A percentile compares a stretch with the other conserved stretches of the same genome.
These are phyloP conservation scores for Petrocephalus sullivani DNA, from an alignment of 2,797 vertebrate genomes.

Conservation along the genomic window DNA sequence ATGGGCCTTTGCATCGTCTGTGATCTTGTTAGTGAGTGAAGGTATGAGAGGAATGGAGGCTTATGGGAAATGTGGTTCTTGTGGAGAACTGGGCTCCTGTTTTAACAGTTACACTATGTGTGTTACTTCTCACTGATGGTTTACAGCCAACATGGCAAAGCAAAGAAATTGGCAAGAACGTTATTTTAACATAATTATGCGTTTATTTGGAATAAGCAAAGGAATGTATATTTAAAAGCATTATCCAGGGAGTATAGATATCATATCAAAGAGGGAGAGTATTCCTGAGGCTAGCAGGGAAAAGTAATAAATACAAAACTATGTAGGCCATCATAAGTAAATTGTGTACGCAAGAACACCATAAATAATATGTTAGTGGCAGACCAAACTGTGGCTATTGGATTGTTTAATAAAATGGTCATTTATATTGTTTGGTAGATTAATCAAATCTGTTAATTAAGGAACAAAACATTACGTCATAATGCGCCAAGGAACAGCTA, in stretches of 20 bases:
- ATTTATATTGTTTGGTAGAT: not conserved
- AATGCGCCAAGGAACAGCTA: not conserved
- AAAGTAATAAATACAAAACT: not conserved
- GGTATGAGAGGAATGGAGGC: not conserved
- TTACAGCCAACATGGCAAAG: not conserved
- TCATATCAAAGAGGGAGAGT: not conserved
- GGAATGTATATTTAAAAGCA: not conserved
- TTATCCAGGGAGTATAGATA: not conserved
- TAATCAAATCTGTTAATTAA: not conserved
- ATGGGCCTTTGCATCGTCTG: not conserved
- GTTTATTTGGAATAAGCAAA: not conserved
- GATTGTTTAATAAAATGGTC: not conserved
- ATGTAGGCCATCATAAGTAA: not conserved
- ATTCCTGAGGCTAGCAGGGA: not conserved
- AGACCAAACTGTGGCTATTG: not conserved
- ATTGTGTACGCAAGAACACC: not conserved
- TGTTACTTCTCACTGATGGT: not conserved
- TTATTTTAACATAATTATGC: not conserved
- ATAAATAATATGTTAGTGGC: not conserved
- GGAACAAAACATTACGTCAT: not conserved
- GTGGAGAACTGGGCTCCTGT: not conserved
- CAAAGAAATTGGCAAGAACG: not conserved
- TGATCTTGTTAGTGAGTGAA: not conserved
- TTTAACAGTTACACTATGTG: not conserved
- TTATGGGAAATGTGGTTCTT: not conserved